Conservation (phyloP, 2,888 invertebrate species). For the Asteroscopus sphinx region DNA sequence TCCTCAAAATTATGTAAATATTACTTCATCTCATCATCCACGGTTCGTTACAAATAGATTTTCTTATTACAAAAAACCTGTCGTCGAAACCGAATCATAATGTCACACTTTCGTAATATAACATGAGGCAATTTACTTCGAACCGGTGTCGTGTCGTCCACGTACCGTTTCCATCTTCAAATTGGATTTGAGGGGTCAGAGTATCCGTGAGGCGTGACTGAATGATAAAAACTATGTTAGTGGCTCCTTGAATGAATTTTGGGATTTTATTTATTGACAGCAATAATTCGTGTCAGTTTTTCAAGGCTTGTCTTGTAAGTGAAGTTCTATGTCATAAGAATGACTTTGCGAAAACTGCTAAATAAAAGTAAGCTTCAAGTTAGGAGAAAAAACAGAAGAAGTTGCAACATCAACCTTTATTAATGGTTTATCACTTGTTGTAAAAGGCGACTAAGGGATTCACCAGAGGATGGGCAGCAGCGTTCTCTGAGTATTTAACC, state of each 20-base stretch:
- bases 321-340: too few relatives aligned
- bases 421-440: too few relatives aligned
- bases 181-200: constrained; percentile 59
- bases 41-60: constrained; percentile 28
- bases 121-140: constrained; percentile 38
- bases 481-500: too few relatives aligned
- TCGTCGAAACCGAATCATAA: constrained; percentile 29
- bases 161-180: constrained; percentile 52
- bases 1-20: constrained; percentile 1
- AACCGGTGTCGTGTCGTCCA: constrained; percentile 25
- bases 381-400: too few relatives aligned
- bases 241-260: neutral
- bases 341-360: too few relatives aligned
- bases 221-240: constrained; percentile 51
- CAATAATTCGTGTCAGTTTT: neutral
- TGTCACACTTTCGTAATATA: constrained; percentile 37
- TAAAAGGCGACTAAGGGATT: too few relatives aligned
- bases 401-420: too few relatives aligned
- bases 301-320: neutral
- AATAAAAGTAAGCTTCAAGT: too few relatives aligned
- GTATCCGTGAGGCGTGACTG: constrained; percentile 27
- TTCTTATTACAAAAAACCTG: constrained; percentile 21
- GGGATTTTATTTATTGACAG: neutral
- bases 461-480: too few relatives aligned
- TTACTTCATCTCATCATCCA: constrained; percentile 9